A percentile compares a stretch with the other conserved stretches of the same genome.
Evolutionary conservation across 2,113 vertebrate species (phyloP).

Genomic region (Periophthalmodon schlosseri): DNA sequence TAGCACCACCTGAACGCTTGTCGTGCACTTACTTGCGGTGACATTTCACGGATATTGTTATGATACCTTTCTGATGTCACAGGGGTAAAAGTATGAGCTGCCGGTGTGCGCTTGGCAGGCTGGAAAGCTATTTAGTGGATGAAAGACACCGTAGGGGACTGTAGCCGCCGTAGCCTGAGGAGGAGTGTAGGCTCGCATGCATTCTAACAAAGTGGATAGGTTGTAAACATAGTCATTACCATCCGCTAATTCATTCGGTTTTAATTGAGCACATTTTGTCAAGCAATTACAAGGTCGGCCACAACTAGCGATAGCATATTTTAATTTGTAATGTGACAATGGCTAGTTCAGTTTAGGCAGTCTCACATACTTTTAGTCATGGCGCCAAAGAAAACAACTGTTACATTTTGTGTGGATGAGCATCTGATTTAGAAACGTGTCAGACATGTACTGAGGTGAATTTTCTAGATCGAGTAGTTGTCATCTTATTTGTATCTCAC

Average conservation of each 20-base stretch:
- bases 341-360: not conserved
- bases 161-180: constrained; percentile 35
- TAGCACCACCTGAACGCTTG: constrained; percentile 31
- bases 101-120: not conserved
- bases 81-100: constrained; percentile 2
- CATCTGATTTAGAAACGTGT: not conserved
- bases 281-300: not conserved
- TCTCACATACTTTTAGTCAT: not conserved
- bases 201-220: constrained; percentile 48
- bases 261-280: constrained; percentile 11
- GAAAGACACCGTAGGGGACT: constrained; percentile 5
- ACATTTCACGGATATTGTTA: constrained; percentile 24
- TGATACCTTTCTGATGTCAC: constrained; percentile 23
- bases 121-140: not conserved
- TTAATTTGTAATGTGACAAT: not conserved
- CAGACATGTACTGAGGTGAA: no score
- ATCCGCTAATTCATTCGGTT: constrained; percentile 27
- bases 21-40: constrained; percentile 32
- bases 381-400: not conserved
- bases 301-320: not conserved
- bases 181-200: constrained; percentile 20
- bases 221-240: constrained; percentile 31
- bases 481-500: no score
- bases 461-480: no score
- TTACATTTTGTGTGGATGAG: not conserved